Percentiles rank a stretch among this genome's conserved stretches.
These are phyloP conservation scores for Dasyurus viverrinus DNA, from an alignment of 2,113 vertebrate genomes.

Conservation along the genomic window DNA sequence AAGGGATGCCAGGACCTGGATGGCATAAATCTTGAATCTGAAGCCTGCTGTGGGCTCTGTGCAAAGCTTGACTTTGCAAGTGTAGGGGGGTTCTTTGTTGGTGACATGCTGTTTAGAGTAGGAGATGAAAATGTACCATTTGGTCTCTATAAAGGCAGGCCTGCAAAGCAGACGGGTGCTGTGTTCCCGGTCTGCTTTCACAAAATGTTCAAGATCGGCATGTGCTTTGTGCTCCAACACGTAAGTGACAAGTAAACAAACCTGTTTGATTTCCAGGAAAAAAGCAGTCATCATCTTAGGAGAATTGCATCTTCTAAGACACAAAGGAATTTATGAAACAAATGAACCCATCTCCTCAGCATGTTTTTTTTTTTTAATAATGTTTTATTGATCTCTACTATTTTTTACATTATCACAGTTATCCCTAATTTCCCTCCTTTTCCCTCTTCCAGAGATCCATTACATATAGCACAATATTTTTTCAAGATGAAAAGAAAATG, in stretches of 20 bases:
- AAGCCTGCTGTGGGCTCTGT: slow-evolving; percentile 44
- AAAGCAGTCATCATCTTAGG: slow-evolving; percentile 59
- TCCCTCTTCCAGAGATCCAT: background rate
- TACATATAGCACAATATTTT: background rate
- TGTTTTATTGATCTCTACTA: background rate
- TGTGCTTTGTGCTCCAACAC: slow-evolving; percentile 58
- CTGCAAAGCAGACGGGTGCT: slow-evolving; percentile 61
- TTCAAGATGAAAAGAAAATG: background rate
- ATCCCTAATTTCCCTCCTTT: background rate
- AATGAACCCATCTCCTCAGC: slow-evolving; percentile 41
- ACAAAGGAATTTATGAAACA: slow-evolving; percentile 56
- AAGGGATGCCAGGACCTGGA: slow-evolving; percentile 64
- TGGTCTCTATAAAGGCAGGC: slow-evolving; percentile 68
- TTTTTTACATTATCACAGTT: background rate
- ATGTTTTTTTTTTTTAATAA: background rate
- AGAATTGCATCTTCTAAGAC: slow-evolving; percentile 53
- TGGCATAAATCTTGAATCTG: slow-evolving; percentile 56
- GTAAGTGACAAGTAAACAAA: slow-evolving; percentile 68
- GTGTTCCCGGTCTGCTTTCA: slow-evolving; percentile 47
- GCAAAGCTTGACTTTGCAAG: slow-evolving; percentile 47
- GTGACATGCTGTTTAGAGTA: slow-evolving; percentile 62
- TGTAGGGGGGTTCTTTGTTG: slow-evolving; percentile 60
- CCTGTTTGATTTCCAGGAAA: slow-evolving; percentile 65
- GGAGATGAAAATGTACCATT: slow-evolving; percentile 71
- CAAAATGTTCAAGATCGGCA: slow-evolving; percentile 50